phyloP scores from a whole-genome alignment of 2,113 vertebrate species.

The Caloenas nicobarica region DNA sequence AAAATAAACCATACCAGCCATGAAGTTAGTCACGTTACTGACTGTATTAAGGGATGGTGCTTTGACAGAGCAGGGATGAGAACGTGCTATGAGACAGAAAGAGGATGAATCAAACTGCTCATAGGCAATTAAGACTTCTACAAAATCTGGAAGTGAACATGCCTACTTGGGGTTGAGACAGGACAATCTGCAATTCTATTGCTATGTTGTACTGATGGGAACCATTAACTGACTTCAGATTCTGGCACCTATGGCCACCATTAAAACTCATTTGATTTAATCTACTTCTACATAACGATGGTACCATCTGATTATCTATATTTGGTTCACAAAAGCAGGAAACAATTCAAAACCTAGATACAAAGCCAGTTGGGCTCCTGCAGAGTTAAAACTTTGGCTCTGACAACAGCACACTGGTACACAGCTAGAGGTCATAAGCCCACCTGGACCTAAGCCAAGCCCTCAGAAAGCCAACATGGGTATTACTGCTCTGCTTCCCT shows the following conservation, averaged over 20 bases:
- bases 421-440: neutral
- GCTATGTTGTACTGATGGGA: neutral
- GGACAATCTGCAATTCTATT: neutral
- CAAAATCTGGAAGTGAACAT: neutral
- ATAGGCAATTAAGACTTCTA: neutral
- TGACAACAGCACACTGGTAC: neutral
- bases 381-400: neutral
- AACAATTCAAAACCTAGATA: neutral
- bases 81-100: neutral
- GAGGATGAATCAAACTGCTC: neutral
- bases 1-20: neutral
- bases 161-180: neutral
- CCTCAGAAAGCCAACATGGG: neutral
- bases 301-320: neutral
- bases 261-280: constrained; percentile 2
- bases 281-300: neutral
- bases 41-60: neutral
- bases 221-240: neutral
- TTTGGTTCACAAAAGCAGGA: neutral
- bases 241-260: neutral
- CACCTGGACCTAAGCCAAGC: neutral
- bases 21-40: neutral
- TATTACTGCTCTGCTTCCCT: neutral
- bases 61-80: neutral
- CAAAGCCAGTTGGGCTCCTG: neutral